Evolutionary conservation across 1,140 invertebrate genomes (phyloP).

Genomic region (Nautilus pompilius): DNA sequence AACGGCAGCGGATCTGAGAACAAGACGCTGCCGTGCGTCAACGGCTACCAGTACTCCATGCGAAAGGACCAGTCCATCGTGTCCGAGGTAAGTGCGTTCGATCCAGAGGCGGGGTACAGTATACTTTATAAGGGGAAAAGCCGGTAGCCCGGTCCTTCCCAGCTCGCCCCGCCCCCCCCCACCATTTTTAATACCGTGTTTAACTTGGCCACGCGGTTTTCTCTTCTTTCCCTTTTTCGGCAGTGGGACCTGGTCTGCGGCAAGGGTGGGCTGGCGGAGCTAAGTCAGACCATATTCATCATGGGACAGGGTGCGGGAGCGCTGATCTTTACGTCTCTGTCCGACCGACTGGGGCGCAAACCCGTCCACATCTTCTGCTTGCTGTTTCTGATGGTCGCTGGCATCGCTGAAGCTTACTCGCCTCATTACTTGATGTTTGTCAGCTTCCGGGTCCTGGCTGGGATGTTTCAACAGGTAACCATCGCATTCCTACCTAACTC

Average conservation of each 20-base stretch:
- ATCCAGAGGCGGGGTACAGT: no score
- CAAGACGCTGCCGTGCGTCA: constrained; percentile 1
- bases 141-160: neutral
- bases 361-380: constrained; percentile 15
- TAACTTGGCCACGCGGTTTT: neutral
- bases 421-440: constrained; percentile 11
- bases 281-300: constrained; percentile 28
- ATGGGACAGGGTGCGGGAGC: constrained; percentile 29
- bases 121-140: neutral
- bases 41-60: constrained; percentile 15
- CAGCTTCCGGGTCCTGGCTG: constrained; percentile 15
- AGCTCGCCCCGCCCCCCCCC: neutral
- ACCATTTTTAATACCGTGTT: neutral
- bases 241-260: constrained; percentile 45
- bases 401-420: constrained; percentile 10
- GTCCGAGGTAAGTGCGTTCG: constrained; percentile 17
- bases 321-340: constrained; percentile 17
- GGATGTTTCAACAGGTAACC: constrained; percentile 24
- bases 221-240: constrained; percentile 3
- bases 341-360: constrained; percentile 31
- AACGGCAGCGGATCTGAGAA: constrained; percentile 12
- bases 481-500: no score
- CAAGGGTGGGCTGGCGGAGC: constrained; percentile 18
- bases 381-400: constrained; percentile 1
- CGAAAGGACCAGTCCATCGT: constrained; percentile 13